Percentiles rank a stretch among this genome's conserved stretches.
These are phyloP conservation scores for Uloborus plumipes DNA, from an alignment of 2,888 invertebrate genomes.

Conservation along the genomic window DNA sequence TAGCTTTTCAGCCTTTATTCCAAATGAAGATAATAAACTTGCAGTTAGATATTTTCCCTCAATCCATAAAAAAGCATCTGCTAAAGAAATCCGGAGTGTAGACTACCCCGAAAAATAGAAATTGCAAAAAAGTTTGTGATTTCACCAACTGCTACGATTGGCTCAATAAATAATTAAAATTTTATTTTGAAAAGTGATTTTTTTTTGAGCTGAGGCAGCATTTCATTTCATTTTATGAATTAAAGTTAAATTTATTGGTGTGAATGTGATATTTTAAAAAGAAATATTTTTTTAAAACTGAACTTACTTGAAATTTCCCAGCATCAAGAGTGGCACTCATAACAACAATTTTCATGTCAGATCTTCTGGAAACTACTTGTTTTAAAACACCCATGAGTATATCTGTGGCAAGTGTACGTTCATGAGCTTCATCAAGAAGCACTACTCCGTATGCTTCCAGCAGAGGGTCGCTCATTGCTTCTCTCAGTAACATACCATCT, in stretches of 20 bases:
- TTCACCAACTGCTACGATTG: no score
- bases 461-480: conserved; percentile 99
- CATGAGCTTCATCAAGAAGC: conserved; percentile 98
- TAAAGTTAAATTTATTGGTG: background rate
- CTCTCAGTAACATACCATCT: conserved; percentile 98
- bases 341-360: conserved; percentile 95
- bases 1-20: no score
- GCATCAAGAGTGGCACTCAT: conserved; percentile 99
- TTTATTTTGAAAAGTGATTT: background rate
- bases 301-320: conserved; percentile 88
- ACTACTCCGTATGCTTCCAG: conserved; percentile 95
- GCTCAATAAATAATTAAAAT: no score
- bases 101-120: no score
- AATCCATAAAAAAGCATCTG: no score
- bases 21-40: no score
- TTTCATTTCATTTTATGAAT: background rate
- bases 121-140: no score
- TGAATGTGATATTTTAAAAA: background rate
- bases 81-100: no score
- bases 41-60: no score
- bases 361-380: conserved; percentile 93
- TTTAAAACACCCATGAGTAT: conserved; percentile 98
- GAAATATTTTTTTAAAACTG: background rate
- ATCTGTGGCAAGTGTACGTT: conserved; percentile 97
- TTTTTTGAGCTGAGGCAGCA: background rate